Percentiles rank a stretch among this genome's conserved stretches.
Evolutionary conservation across 2,888 invertebrate genomes (phyloP).

Genomic region (Aplocera efformata): DNA sequence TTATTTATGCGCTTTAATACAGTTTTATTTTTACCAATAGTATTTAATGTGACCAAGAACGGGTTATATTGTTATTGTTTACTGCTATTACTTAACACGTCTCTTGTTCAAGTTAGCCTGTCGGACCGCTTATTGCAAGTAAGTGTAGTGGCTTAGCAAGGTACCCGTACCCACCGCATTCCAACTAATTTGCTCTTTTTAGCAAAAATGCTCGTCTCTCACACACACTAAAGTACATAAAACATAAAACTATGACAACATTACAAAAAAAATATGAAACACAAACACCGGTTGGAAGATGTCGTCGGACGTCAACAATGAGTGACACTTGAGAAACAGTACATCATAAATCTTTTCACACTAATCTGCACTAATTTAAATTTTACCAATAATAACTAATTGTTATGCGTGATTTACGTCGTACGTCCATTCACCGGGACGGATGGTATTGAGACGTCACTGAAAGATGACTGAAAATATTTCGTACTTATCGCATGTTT

Average conservation of each 20-base stretch:
- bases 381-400: slow-evolving; percentile 42
- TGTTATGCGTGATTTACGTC: slow-evolving; percentile 46
- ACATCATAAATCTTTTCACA: slow-evolving; percentile 21
- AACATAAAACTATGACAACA: no score
- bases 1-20: slow-evolving; percentile 21
- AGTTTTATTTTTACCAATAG: slow-evolving; percentile 21
- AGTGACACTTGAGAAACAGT: slow-evolving; percentile 26
- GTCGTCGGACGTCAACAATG: slow-evolving; percentile 26
- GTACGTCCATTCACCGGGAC: slow-evolving; percentile 57
- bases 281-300: slow-evolving; percentile 13
- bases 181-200: slow-evolving; percentile 35
- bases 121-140: background rate
- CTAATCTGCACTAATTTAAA: slow-evolving; percentile 33
- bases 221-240: background rate
- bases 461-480: slow-evolving; percentile 31
- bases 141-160: background rate
- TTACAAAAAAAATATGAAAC: background rate
- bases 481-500: slow-evolving; percentile 62
- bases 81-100: background rate
- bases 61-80: slow-evolving; percentile 20
- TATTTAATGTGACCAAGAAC: slow-evolving; percentile 13
- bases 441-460: slow-evolving; percentile 57
- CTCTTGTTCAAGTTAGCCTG: background rate
- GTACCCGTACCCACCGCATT: slow-evolving; percentile 23
- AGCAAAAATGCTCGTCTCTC: slow-evolving; percentile 10